A percentile compares a stretch with the other conserved stretches of the same genome.
Conservation (phyloP, 2,888 invertebrate genomes). For the Drosophila putrida region DNA sequence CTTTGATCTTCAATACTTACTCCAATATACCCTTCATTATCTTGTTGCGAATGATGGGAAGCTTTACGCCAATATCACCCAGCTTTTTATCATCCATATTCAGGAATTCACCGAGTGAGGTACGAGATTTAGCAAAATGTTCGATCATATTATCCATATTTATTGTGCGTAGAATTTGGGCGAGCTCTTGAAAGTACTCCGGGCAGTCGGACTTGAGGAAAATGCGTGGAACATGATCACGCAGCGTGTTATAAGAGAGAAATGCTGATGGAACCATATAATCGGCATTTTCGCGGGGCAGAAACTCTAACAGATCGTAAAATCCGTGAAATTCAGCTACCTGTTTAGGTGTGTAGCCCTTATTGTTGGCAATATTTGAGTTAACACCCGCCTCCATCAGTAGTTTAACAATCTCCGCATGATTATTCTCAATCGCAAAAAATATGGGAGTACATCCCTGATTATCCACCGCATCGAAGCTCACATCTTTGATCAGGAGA, state of each 20-base stretch:
- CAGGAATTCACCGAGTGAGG: slow-evolving; percentile 82
- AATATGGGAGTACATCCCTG: slow-evolving; percentile 83
- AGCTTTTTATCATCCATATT: slow-evolving; percentile 78
- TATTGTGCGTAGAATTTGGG: slow-evolving; percentile 75
- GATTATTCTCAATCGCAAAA: slow-evolving; percentile 84
- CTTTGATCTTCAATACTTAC: slow-evolving; percentile 61
- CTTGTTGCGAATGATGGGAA: slow-evolving; percentile 81
- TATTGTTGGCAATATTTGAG: slow-evolving; percentile 73
- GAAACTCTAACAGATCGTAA: slow-evolving; percentile 79
- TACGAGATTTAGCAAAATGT: slow-evolving; percentile 78
- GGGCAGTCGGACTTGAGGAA: slow-evolving; percentile 83
- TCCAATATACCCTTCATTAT: slow-evolving; percentile 82
- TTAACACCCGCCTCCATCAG: slow-evolving; percentile 81
- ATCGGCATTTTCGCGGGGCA: slow-evolving; percentile 69
- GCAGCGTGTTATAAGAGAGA: slow-evolving; percentile 77
- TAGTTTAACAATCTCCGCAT: slow-evolving; percentile 78
- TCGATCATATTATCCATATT: slow-evolving; percentile 71
- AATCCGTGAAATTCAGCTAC: slow-evolving; percentile 84
- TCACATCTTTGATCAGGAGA: slow-evolving; percentile 74
- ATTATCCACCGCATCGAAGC: slow-evolving; percentile 83
- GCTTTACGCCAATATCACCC: slow-evolving; percentile 76
- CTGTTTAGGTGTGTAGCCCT: slow-evolving; percentile 83
- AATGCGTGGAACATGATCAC: slow-evolving; percentile 83
- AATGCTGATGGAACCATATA: slow-evolving; percentile 81
- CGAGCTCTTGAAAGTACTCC: slow-evolving; percentile 84